Evolutionary conservation across 2,888 invertebrate species (phyloP), one percentile per base, ranked within the genome.

Genomic region (Eilema griseolum): DNA sequence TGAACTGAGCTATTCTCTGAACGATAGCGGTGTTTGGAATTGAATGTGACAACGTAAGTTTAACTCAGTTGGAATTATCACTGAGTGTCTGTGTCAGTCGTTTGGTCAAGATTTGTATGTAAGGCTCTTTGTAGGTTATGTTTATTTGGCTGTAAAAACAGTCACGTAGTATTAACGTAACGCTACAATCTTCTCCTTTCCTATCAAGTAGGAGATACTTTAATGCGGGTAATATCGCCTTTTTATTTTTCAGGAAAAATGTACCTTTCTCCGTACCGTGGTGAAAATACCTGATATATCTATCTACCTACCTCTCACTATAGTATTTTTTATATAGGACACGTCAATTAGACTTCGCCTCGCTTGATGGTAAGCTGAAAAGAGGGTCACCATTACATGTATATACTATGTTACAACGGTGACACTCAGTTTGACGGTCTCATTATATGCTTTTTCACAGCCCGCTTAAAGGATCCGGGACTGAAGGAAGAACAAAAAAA

Each of bases 1-100:
- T 85, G 81, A 80, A 71, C 52, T 37, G 57, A 63, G 65, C 31
- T 57, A 61, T 57, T 46, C 65, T 71, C 68, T 71, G 76, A 72
- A 67, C 67, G 57, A 69, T 60, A 52, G 60, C 41, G 67, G 28
- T 61, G 61, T 56, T 24, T 10, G 16, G 31, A 33, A 68, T 33
- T 68, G 7, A 33, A 57, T 57, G 14, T 14, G 31, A 61, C 8
- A 52, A 52, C 52, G 28, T 31, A 52, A 59, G 23, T 67, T 37
- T 24, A 60, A 37, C n/a, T 46, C 46, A 16, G 26, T n/a, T 61
- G 16, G 23, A 33, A 52, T 67, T 23, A 26, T 24, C 28, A 67
- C 56, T 23, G 24, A 52, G 41, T 28, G 37, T n/a, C 26, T 60
- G 59, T 37, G 56, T 56, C 61, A 61, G 56, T 61, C 37, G 24